Conservation (phyloP, 1,140 invertebrate species). For the Trichomalopsis sarcophagae region DNA sequence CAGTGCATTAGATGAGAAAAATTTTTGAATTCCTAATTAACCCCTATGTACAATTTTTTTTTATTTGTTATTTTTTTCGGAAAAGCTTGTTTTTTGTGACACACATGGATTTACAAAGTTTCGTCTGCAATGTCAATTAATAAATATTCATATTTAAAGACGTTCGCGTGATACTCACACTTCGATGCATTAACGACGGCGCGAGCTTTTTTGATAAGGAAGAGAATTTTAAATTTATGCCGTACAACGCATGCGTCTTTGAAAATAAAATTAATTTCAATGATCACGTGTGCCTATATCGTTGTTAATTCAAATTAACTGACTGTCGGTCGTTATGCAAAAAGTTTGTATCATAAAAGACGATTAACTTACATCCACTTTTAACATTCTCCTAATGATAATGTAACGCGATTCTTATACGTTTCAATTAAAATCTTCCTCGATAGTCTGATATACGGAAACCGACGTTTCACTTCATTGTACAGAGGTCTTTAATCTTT, state of each 20-base stretch:
- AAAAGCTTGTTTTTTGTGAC: too few relatives aligned
- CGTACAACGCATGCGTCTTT: not conserved
- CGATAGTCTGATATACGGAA: not conserved
- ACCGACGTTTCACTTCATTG: not conserved
- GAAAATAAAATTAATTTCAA: not conserved
- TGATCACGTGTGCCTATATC: not conserved
- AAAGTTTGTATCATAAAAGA: too few relatives aligned
- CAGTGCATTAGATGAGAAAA: too few relatives aligned
- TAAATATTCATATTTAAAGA: conserved; percentile 2
- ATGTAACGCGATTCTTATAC: too few relatives aligned
- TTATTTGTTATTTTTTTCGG: too few relatives aligned
- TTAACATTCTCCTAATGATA: too few relatives aligned
- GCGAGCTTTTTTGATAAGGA: not conserved
- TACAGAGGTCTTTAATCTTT: not conserved
- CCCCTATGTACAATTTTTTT: too few relatives aligned
- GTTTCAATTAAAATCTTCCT: too few relatives aligned
- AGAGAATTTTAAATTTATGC: not conserved
- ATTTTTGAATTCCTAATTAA: too few relatives aligned
- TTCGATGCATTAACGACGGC: not conserved
- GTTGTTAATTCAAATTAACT: not conserved
- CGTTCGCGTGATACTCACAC: not conserved
- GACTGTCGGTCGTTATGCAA: too few relatives aligned
- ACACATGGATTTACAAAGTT: too few relatives aligned
- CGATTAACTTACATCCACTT: too few relatives aligned
- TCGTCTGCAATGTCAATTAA: not conserved